A percentile compares a stretch with the other conserved stretches of the same genome.
Conservation (phyloP, 2,113 vertebrate species). For the Struthio camelus region DNA sequence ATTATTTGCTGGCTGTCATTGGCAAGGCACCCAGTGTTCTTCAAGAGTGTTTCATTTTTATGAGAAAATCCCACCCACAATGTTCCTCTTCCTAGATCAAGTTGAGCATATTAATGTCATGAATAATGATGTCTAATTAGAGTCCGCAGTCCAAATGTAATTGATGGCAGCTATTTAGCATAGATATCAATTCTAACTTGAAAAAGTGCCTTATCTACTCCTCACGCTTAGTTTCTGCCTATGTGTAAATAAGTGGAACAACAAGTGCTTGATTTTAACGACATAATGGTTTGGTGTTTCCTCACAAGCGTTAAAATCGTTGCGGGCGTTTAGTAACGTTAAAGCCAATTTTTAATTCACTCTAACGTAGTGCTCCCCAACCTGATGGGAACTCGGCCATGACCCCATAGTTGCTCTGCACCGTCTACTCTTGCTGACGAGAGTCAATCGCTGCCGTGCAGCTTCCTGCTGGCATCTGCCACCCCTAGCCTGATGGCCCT, state of each 20-base stretch:
- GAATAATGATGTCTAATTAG: constrained; percentile 19
- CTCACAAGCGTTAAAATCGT: neutral
- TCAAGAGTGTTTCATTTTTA: neutral
- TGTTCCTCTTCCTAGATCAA: neutral
- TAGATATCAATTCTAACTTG: neutral
- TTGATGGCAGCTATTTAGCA: neutral
- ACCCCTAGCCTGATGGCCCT: neutral
- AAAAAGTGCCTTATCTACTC: neutral
- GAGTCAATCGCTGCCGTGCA: neutral
- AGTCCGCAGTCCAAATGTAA: neutral
- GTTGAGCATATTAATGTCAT: constrained; percentile 6
- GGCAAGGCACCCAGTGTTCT: neutral
- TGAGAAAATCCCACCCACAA: neutral
- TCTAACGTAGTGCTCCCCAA: neutral
- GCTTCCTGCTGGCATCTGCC: neutral
- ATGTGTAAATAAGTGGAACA: neutral
- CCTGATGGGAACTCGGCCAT: neutral
- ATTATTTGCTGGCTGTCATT: neutral
- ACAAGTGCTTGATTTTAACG: fast-evolving
- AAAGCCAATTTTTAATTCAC: neutral
- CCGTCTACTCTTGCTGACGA: neutral
- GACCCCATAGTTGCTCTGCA: neutral
- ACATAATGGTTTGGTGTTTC: neutral
- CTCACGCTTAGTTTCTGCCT: neutral
- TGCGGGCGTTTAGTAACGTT: neutral